Evolutionary conservation across 2,888 invertebrate genomes (phyloP), one percentile per base, ranked within the genome.

Genomic region (Teleogryllus oceanicus): DNA sequence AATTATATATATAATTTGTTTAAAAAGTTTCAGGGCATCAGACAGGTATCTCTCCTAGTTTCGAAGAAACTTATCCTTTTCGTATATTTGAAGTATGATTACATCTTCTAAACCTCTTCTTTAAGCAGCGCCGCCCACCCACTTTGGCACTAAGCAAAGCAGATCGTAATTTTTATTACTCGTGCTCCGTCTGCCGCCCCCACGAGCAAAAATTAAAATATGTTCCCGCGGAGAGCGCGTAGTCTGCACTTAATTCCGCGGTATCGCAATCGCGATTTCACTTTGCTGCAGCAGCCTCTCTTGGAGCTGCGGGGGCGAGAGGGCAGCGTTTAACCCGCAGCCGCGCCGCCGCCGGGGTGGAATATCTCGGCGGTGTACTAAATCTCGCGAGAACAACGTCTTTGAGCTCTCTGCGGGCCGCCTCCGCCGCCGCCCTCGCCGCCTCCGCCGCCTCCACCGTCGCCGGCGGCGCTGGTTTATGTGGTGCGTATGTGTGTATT

Each of bases 401-500:
- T 62, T 62, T n/a, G 62, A n/a, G 13, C 62, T n/a, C 62, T 62
- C 62, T 62, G 62, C 62, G n/a, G 62, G n/a, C 62, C n/a, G 62
- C 62, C 62, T 18, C n/a, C 16, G 62, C 13, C 62, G 3, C 16
- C 62, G 16, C 13, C n/a, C 16, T 18, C 16, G 62, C 62, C 62
- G 13, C 62, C n/a, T 62, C 62, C 62, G 10, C 62, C 62, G 62
- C 62, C 62, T 18, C 18, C 62, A 62, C 62, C 62, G 18, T 18
- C 62, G 62, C 62, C 62, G n/a, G 16, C n/a, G n/a, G 16, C n/a
- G 62, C 62, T 62, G 62, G 62, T 62, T 62, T 62, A 62, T 62
- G 62, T 62, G 62, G 62, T 62, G 62, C 62, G 62, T 62, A 62
- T 62, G 62, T 62, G 62, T 62, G 62, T 62, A 62, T 62, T 62